Evolutionary conservation across 2,113 vertebrate genomes (phyloP).

Genomic region (Ursus arctos): DNA sequence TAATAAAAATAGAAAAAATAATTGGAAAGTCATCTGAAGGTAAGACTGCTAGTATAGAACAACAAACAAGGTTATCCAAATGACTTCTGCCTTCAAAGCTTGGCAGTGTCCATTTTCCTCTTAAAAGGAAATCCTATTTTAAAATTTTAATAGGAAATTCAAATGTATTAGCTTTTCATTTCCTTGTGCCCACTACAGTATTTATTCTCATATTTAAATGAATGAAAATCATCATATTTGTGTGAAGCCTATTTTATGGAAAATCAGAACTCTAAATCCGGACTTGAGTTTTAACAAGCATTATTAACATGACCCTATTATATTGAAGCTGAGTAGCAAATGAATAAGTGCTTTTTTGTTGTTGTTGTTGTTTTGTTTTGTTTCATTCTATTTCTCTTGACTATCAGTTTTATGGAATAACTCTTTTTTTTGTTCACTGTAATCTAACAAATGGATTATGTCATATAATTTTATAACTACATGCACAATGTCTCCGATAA

Average conservation of each 20-base stretch:
- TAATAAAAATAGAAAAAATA: background rate
- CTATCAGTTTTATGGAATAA: background rate
- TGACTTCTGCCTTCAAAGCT: background rate
- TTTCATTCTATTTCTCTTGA: background rate
- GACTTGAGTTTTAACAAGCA: background rate
- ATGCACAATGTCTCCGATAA: background rate
- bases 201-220: background rate
- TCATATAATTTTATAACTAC: background rate
- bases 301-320: background rate
- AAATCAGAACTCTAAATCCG: constrained; percentile 19
- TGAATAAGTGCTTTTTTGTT: background rate
- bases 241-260: background rate
- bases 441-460: background rate
- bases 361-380: background rate
- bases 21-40: background rate
- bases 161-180: background rate
- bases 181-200: background rate
- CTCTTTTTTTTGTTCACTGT: background rate
- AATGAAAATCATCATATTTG: background rate
- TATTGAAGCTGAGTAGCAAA: background rate
- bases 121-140: background rate
- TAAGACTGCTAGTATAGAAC: background rate
- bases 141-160: background rate
- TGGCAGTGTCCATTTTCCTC: background rate
- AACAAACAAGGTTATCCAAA: background rate